A percentile compares a stretch with the other conserved stretches of the same genome.
phyloP scores from a whole-genome alignment of 2,113 vertebrate species.

The Ochotona princeps region DNA sequence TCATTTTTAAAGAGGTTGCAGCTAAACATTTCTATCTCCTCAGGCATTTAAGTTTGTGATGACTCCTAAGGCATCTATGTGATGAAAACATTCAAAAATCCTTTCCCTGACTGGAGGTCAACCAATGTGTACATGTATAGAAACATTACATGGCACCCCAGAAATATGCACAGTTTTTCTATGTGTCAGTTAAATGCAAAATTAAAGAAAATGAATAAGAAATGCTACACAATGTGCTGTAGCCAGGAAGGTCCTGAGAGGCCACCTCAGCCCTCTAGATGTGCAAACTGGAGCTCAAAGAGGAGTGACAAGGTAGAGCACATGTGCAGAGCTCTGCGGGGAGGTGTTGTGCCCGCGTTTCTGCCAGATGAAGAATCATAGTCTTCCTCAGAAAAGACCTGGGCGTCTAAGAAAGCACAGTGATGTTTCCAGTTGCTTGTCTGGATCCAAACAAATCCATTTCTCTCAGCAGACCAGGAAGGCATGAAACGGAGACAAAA shows the following conservation, averaged over 20 bases:
- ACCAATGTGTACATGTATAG: too few relatives aligned
- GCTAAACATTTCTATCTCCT: too few relatives aligned
- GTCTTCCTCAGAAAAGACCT: neutral
- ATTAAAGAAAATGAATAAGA: too few relatives aligned
- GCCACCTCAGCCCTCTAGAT: neutral
- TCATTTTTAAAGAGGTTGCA: neutral
- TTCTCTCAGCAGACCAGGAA: neutral
- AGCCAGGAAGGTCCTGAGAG: neutral
- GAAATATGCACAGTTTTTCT: too few relatives aligned
- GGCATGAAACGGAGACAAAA: neutral
- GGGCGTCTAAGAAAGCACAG: neutral
- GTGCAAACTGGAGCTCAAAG: neutral
- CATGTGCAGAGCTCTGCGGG: neutral
- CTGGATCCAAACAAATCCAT: neutral
- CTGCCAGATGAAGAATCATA: constrained; percentile 6
- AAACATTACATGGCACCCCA: too few relatives aligned
- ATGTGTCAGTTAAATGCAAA: too few relatives aligned
- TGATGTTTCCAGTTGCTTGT: neutral
- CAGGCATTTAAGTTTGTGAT: too few relatives aligned
- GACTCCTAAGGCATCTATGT: too few relatives aligned
- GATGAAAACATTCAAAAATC: too few relatives aligned
- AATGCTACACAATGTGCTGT: neutral
- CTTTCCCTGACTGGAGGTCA: too few relatives aligned
- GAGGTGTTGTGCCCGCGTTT: neutral
- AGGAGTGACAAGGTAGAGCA: neutral